These are phyloP conservation scores for Bembecia ichneumoniformis DNA, from an alignment of 2,888 invertebrate genomes.

Conservation along the genomic window DNA sequence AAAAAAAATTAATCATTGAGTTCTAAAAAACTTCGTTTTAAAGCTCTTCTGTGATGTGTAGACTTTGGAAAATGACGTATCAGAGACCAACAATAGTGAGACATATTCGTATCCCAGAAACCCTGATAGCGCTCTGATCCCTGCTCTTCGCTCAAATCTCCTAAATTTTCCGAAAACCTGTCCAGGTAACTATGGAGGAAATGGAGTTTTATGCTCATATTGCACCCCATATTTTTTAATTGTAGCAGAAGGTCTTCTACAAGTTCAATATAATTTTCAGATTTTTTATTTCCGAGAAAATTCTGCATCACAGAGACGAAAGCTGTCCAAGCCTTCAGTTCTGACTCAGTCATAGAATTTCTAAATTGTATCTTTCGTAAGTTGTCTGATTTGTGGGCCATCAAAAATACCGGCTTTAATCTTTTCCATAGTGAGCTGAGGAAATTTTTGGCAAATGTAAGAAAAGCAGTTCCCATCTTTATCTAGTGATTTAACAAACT, in stretches of 20 bases:
- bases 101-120: no score
- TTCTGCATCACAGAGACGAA: neutral
- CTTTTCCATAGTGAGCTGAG: neutral
- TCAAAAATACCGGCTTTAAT: neutral
- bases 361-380: no score
- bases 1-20: no score
- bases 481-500: neutral
- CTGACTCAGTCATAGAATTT: no score
- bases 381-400: no score
- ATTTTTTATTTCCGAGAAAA: neutral
- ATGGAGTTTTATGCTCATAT: constrained; percentile 4
- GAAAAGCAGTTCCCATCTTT: neutral
- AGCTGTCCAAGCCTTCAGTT: no score
- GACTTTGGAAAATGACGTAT: no score
- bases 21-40: no score
- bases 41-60: no score
- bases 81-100: no score
- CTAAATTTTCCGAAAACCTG: constrained; percentile 4
- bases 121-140: no score
- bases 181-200: constrained; percentile 6
- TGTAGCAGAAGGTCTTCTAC: neutral
- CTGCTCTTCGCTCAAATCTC: constrained; percentile 4
- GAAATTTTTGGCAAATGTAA: neutral
- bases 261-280: neutral
- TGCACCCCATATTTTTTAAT: neutral